A percentile compares a stretch with the other conserved stretches of the same genome.
Conservation (phyloP, 2,797 vertebrate species). For the Anolis apletophallus region DNA sequence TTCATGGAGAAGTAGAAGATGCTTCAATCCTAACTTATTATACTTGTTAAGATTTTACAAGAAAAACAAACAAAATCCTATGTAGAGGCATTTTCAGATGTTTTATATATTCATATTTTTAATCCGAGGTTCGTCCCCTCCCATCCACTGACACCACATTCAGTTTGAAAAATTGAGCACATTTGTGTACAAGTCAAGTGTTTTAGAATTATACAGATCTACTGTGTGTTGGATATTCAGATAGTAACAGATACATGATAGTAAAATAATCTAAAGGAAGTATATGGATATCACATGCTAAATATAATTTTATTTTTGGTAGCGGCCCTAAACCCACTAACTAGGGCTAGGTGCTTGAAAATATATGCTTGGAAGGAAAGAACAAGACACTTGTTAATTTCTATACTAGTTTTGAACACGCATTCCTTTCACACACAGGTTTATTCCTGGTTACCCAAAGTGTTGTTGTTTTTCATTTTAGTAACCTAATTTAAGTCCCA, state of each 20-base stretch:
- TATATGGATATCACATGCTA: background rate
- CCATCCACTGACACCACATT: background rate
- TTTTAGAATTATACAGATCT: background rate
- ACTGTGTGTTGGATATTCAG: background rate
- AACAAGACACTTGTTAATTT: background rate
- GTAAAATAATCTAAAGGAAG: background rate
- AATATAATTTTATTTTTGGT: background rate
- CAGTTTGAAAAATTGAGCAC: background rate
- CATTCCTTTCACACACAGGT: background rate
- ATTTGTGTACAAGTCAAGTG: background rate
- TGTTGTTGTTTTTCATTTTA: background rate
- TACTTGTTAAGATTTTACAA: background rate
- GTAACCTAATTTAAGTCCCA: background rate
- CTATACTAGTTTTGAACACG: background rate
- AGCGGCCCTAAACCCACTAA: background rate
- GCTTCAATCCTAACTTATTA: conserved; percentile 33
- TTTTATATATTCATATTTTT: background rate
- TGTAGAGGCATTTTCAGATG: background rate
- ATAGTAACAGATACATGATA: background rate
- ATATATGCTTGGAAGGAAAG: background rate
- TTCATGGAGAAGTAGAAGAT: conserved; percentile 16
- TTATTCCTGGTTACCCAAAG: background rate
- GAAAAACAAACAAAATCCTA: background rate
- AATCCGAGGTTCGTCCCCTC: background rate
- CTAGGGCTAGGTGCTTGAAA: background rate